phyloP scores from a whole-genome alignment of 2,888 invertebrate species.

The Theodoxus fluviatilis region DNA sequence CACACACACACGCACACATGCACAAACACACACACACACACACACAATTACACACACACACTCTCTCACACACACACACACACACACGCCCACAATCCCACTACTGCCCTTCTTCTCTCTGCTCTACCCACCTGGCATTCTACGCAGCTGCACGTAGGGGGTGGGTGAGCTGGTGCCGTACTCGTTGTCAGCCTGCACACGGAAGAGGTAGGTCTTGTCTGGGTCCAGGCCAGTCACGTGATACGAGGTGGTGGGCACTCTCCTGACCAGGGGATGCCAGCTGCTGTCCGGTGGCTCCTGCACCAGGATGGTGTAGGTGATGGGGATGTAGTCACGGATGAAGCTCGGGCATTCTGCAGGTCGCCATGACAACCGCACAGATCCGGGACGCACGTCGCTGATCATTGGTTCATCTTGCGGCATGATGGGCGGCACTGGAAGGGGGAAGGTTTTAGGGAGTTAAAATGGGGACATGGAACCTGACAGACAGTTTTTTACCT shows the following conservation, averaged over 20 bases:
- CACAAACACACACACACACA: too few species aligned
- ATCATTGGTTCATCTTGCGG: constrained; percentile 49
- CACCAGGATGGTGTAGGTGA: constrained; percentile 51
- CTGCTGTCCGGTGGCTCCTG: constrained; percentile 45
- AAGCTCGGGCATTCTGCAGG: constrained; percentile 50
- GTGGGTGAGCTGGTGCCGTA: constrained; percentile 96
- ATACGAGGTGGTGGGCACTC: constrained; percentile 51
- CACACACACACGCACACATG: too few species aligned
- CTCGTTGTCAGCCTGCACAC: constrained; percentile 94
- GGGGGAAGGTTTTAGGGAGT: not conserved
- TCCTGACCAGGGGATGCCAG: constrained; percentile 51
- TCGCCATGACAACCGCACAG: constrained; percentile 52
- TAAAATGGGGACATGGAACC: too few species aligned
- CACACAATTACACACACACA: too few species aligned
- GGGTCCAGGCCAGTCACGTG: constrained; percentile 46
- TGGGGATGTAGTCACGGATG: constrained; percentile 39
- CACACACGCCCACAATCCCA: too few species aligned
- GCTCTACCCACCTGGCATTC: constrained; percentile 41
- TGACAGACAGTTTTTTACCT: too few species aligned
- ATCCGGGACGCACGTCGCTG: constrained; percentile 48
- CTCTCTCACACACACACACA: too few species aligned
- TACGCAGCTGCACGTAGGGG: constrained; percentile 68
- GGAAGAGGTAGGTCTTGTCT: constrained; percentile 92
- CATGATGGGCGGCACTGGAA: constrained; percentile 48
- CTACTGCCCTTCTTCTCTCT: too few species aligned